These are phyloP conservation scores for Drosophila pectinifera DNA, from an alignment of 1,140 invertebrate genomes.

Conservation along the genomic window DNA sequence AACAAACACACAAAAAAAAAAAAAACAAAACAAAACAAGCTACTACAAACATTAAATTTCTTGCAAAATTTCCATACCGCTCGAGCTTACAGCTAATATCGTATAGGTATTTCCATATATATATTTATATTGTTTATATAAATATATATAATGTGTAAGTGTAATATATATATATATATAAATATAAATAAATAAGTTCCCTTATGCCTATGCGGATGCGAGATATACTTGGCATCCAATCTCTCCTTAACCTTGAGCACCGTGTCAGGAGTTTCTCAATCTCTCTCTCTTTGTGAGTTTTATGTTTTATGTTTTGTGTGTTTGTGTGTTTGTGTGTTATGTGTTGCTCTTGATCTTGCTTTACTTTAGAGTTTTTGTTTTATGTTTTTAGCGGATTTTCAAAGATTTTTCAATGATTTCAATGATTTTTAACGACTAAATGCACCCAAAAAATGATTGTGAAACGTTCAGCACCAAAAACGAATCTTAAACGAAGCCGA, in stretches of 20 bases:
- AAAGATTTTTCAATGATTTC: slow-evolving; percentile 10
- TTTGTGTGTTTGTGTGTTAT: no score
- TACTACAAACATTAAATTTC: slow-evolving; percentile 22
- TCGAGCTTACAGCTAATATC: slow-evolving; percentile 39
- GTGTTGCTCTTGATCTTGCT: no score
- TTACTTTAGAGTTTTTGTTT: slow-evolving; percentile 21
- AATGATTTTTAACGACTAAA: slow-evolving; percentile 62
- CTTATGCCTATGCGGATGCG: slow-evolving; percentile 43
- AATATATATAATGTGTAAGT: no score
- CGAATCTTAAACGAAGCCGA: slow-evolving; percentile 39
- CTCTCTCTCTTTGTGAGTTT: slow-evolving; percentile 33
- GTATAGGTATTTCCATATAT: slow-evolving; percentile 28
- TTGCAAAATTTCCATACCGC: slow-evolving; percentile 27
- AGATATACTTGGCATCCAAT: slow-evolving; percentile 8
- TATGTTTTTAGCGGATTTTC: slow-evolving; percentile 2
- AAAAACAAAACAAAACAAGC: slow-evolving; percentile 34
- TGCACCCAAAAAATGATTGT: slow-evolving; percentile 56
- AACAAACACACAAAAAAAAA: slow-evolving; percentile 29
- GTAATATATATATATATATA: slow-evolving; percentile 8
- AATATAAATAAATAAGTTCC: slow-evolving; percentile 50
- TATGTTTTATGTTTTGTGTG: slow-evolving; percentile 23
- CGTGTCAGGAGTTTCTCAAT: slow-evolving; percentile 26
- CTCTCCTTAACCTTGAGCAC: slow-evolving; percentile 24
- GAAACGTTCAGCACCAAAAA: slow-evolving; percentile 60
- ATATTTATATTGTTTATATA: slow-evolving; percentile 17